phyloP scores from a whole-genome alignment of 2,888 invertebrate species.

The Cheilosia soror region DNA sequence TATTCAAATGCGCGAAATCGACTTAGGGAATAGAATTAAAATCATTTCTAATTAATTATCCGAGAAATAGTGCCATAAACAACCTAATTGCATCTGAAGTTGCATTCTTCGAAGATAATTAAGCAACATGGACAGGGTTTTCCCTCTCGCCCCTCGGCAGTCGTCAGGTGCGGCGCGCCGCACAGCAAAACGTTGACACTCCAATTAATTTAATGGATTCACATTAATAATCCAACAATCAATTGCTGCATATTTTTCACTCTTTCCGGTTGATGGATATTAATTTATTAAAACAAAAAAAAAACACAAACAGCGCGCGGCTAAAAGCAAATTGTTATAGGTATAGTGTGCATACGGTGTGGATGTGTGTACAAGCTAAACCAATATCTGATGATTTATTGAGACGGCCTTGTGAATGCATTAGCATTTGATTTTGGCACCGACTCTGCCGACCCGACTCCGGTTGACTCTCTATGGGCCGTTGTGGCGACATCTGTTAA shows the following conservation, averaged over 20 bases:
- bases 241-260: constrained; percentile 34
- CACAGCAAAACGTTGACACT: constrained; percentile 67
- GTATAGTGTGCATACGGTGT: constrained; percentile 1
- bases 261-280: constrained; percentile 54
- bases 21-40: constrained; percentile 22
- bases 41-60: constrained; percentile 54
- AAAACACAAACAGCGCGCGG: constrained; percentile 3
- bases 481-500: constrained; percentile 52
- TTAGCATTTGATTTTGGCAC: constrained; percentile 72
- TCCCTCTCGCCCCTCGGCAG: no score
- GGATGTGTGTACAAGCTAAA: constrained; percentile 42
- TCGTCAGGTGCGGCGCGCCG: constrained; percentile 51
- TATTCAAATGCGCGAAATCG: constrained; percentile 24
- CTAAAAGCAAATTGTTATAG: constrained; percentile 34
- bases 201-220: constrained; percentile 72
- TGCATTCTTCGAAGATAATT: constrained; percentile 59
- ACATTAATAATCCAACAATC: constrained; percentile 67
- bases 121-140: neutral
- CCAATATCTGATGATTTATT: constrained; percentile 68
- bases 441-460: constrained; percentile 15
- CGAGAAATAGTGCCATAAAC: constrained; percentile 60
- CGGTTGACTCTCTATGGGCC: neutral
- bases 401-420: constrained; percentile 68
- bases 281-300: constrained; percentile 51
- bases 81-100: constrained; percentile 68